Percentiles rank a stretch among this genome's conserved stretches.
Evolutionary conservation across 2,797 vertebrate species (phyloP).

Genomic region (Heteromormyrus szaboi): DNA sequence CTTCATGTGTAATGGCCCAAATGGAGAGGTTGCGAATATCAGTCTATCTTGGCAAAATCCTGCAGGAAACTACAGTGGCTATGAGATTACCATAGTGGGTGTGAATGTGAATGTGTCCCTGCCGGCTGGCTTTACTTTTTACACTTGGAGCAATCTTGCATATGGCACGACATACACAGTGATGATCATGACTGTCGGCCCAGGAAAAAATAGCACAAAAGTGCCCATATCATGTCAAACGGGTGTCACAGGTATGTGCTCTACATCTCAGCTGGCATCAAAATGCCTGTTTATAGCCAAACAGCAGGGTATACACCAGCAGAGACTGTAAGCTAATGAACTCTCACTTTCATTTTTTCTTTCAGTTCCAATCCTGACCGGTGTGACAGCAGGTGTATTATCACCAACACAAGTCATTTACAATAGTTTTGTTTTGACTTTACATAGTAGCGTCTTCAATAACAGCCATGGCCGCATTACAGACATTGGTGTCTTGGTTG

Average conservation of each 20-base stretch:
- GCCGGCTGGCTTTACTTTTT: neutral
- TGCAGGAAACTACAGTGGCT: conserved; percentile 7
- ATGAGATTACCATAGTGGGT: conserved; percentile 14
- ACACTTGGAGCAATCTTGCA: conserved; percentile 32
- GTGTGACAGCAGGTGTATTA: fast-evolving
- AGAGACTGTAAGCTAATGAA: neutral
- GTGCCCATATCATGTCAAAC: neutral
- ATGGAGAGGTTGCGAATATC: conserved; percentile 28
- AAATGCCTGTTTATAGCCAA: neutral
- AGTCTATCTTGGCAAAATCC: conserved; percentile 40
- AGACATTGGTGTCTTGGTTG: conserved; percentile 51
- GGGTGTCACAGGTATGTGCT: conserved; percentile 55
- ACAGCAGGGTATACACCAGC: neutral
- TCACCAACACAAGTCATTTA: fast-evolving
- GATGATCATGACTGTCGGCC: conserved; percentile 46
- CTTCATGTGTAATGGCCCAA: neutral
- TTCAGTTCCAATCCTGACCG: conserved; percentile 42
- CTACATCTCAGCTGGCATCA: neutral
- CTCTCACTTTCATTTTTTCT: conserved; percentile 6
- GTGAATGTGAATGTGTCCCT: too few species aligned
- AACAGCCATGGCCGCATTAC: conserved; percentile 42
- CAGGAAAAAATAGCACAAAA: conserved; percentile 43
- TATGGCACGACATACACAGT: conserved; percentile 34
- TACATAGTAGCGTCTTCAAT: conserved; percentile 30
- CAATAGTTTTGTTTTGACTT: conserved; percentile 37